Base-by-base conservation (phyloP, 1,140 invertebrate species). In the Trichonephila inaurata region DNA sequence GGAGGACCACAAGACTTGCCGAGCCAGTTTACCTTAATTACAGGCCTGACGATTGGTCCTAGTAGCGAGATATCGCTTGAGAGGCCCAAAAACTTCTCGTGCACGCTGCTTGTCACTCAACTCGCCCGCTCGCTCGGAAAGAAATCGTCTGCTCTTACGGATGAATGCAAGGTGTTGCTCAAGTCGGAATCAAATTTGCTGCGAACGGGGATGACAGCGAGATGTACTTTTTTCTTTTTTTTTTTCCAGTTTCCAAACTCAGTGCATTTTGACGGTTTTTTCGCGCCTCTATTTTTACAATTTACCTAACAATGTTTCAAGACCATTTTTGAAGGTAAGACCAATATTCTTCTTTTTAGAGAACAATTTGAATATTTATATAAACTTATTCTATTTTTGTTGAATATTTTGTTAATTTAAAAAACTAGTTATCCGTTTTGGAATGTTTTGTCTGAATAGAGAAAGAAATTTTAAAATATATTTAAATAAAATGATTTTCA, bases 11-110 rank as follows among this genome's bases (percentile, higher is more conserved):
- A 24, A 62, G 40, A 89, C 62, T 24, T 72, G 87, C 87, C 33
- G 87, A 89, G 87, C 87, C 64, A 89, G 87, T 89, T 89, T 89
- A 58, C 87, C 87, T 89, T 89, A 89, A 89, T 89, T 89, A 89
- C 87, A 89, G 87, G 87, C 87, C 87, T 89, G 87, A 89, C 87
- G 87, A 89, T 89, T 66, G 87, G 87, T 72, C 87, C 64, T 64
- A 28, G 87, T 89, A 89, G 87, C 87, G 33, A 58, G 82, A 72
- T 40, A 72, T 72, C 87, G 87, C 69, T 64, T 89, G 87, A 69
- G 87, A 89, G 87, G 87, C 87, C 72, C 87, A 72, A 89, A 89
- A 89, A 89, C 87, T 89, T 89, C 64, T 88, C 24, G 86, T 40
- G 86, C 86, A 44, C 44, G 44, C 83, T 62, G 85, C 85, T 86